Conservation (phyloP, 2,113 vertebrate species). For the Oceanodroma tethys region DNA sequence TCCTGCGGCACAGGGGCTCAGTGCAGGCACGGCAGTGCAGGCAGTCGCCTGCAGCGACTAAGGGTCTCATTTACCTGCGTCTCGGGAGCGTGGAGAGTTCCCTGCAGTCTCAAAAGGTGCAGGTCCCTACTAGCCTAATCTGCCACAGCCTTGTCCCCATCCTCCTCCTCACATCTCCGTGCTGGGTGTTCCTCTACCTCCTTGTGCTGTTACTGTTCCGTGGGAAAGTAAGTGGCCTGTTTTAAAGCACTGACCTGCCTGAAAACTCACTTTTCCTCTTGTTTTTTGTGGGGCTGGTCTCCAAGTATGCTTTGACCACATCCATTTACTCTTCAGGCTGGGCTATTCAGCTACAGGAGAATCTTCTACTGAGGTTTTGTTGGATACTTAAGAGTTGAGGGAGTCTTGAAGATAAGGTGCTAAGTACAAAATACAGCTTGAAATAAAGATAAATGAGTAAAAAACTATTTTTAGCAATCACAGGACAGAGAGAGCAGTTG, state of each 20-base stretch:
- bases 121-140: neutral
- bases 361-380: neutral
- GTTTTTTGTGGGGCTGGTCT: neutral
- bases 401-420: neutral
- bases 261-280: neutral
- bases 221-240: neutral
- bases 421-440: neutral
- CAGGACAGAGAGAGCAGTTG: neutral
- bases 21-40: neutral
- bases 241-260: neutral
- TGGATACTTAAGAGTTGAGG: neutral
- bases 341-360: neutral
- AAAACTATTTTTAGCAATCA: neutral
- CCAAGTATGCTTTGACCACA: neutral
- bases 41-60: fast-evolving
- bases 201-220: neutral
- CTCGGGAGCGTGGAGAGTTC: fast-evolving
- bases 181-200: neutral
- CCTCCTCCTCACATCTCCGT: fast-evolving
- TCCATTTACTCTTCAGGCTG: neutral
- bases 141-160: neutral
- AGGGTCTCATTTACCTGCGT: fast-evolving
- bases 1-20: fast-evolving
- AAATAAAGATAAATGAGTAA: neutral
- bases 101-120: fast-evolving